Conservation (phyloP, 2,113 vertebrate species). For the Lepisosteus osseus region DNA sequence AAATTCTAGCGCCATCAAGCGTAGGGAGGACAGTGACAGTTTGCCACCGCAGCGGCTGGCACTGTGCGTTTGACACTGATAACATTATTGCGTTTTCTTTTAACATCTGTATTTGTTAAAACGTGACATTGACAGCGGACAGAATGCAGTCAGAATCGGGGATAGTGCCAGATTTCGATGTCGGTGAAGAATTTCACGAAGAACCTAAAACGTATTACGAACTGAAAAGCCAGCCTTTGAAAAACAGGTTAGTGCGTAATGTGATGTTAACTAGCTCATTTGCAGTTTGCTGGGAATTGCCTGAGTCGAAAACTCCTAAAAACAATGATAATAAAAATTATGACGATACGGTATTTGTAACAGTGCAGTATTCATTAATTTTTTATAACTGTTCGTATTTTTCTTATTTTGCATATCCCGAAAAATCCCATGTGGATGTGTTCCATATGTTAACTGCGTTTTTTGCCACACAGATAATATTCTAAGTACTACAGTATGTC, state of each 20-base stretch:
- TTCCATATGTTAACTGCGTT: conserved; percentile 11
- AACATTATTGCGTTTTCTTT: conserved; percentile 25
- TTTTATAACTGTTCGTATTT: background rate
- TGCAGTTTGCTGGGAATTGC: background rate
- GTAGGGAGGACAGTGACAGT: conserved; percentile 36
- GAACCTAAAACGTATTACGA: conserved; percentile 96
- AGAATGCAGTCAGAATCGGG: conserved; percentile 91
- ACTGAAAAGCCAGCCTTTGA: conserved; percentile 89
- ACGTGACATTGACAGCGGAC: conserved; percentile 46
- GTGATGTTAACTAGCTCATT: background rate
- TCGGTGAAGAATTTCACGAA: conserved; percentile 88
- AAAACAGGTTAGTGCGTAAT: conserved; percentile 79
- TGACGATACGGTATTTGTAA: too few species aligned
- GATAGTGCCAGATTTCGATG: conserved; percentile 92
- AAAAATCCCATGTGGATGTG: too few species aligned
- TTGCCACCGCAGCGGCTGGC: conserved; percentile 47
- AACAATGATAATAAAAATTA: too few species aligned
- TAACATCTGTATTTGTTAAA: conserved; percentile 18
- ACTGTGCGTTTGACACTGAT: conserved; percentile 31
- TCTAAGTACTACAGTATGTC: conserved; percentile 3
- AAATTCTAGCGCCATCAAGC: conserved; percentile 16
- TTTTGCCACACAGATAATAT: conserved; percentile 13
- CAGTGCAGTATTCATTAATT: background rate
- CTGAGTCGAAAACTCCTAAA: background rate
- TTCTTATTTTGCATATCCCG: too few species aligned